Percentiles rank a stretch among this genome's conserved stretches.
These are phyloP conservation scores for Rafetus swinhoei DNA, from an alignment of 2,113 vertebrate genomes.

Conservation along the genomic window DNA sequence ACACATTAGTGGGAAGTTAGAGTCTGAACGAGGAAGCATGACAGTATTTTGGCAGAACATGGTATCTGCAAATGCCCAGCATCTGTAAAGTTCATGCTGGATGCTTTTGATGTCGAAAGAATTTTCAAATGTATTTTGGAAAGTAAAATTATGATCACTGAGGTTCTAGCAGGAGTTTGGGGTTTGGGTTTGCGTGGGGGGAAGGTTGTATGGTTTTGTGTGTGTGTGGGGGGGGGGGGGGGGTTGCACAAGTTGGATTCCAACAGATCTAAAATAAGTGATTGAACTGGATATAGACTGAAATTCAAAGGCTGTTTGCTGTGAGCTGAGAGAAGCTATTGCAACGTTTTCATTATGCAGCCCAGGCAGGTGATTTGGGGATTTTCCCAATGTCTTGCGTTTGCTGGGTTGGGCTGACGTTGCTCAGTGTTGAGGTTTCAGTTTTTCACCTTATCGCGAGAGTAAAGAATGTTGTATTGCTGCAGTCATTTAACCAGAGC, in stretches of 20 bases:
- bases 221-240: background rate
- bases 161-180: constrained; percentile 51
- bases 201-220: constrained; percentile 24
- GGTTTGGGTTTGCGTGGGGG: constrained; percentile 11
- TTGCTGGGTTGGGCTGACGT: fast-evolving
- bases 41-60: constrained; percentile 55
- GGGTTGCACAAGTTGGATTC: constrained; percentile 21
- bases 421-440: background rate
- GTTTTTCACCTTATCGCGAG: background rate
- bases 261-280: constrained; percentile 54
- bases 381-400: background rate
- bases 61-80: constrained; percentile 59
- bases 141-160: constrained; percentile 61
- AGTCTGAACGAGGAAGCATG: constrained; percentile 30
- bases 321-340: constrained; percentile 1
- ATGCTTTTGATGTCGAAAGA: constrained; percentile 68
- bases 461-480: background rate
- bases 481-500: background rate
- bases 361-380: background rate
- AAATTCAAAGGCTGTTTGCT: constrained; percentile 37
- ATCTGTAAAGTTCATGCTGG: constrained; percentile 57
- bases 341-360: background rate
- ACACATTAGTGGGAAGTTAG: constrained; percentile 27
- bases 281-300: constrained; percentile 26
- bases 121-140: constrained; percentile 55